These are phyloP conservation scores for Copidosoma aretas DNA, from an alignment of 2,888 invertebrate species.

Conservation along the genomic window DNA sequence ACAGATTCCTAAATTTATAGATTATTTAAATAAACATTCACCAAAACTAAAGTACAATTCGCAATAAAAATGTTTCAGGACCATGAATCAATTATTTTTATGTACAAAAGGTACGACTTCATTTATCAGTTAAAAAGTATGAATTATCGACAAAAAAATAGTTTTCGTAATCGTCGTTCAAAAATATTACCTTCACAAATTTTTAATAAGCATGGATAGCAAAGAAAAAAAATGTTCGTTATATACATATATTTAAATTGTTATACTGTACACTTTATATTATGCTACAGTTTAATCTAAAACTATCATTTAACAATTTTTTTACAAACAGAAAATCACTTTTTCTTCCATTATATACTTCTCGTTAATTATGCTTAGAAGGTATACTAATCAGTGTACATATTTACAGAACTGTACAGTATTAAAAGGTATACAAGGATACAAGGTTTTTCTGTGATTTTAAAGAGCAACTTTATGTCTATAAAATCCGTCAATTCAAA, in stretches of 20 bases:
- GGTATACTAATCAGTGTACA: slow-evolving; percentile 10
- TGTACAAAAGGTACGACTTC: no score
- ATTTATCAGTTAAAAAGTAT: no score
- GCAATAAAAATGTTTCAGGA: no score
- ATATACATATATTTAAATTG: neutral
- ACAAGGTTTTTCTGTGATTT: neutral
- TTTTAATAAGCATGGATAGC: no score
- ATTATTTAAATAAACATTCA: no score
- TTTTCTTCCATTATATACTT: slow-evolving; percentile 20
- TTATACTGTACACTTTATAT: slow-evolving; percentile 10
- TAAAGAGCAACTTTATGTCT: neutral
- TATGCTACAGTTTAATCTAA: slow-evolving; percentile 5
- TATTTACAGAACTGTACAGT: slow-evolving; percentile 29
- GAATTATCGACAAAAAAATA: no score
- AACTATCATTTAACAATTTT: slow-evolving; percentile 21
- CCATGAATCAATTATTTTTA: no score
- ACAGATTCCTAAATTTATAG: no score
- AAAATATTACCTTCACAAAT: no score
- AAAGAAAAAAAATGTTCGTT: neutral
- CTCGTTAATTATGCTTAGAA: slow-evolving; percentile 6
- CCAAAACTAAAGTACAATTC: neutral
- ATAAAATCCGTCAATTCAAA: neutral
- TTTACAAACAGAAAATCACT: slow-evolving; percentile 14
- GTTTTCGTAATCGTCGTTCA: no score
- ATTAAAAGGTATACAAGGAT: slow-evolving; percentile 6